phyloP scores from a whole-genome alignment of 2,888 invertebrate genomes.

The Strigamia maritima region DNA sequence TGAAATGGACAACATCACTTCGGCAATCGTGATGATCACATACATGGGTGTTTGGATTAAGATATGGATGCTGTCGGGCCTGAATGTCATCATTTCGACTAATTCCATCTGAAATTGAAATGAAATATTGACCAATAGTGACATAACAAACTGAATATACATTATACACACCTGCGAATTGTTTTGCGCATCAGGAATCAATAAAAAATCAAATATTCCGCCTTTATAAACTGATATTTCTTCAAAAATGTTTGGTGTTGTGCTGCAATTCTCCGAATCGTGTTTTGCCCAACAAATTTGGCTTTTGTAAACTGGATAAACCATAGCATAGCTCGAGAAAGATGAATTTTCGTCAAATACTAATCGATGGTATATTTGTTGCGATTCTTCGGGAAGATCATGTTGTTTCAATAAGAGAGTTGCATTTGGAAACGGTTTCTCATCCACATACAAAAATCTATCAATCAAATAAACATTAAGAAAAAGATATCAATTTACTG shows the following conservation, averaged over 20 bases:
- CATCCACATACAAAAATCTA: neutral
- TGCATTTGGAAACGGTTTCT: neutral
- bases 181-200: neutral
- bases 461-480: neutral
- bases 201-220: neutral
- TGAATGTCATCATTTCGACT: neutral
- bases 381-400: neutral
- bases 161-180: too few species aligned
- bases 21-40: slow-evolving; percentile 82
- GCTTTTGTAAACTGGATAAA: neutral
- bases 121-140: neutral
- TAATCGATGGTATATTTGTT: neutral
- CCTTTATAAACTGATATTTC: slow-evolving; percentile 6
- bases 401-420: neutral
- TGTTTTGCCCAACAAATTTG: neutral
- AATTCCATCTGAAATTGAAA: neutral
- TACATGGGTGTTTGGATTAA: slow-evolving; percentile 88
- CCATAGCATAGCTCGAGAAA: neutral
- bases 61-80: slow-evolving; percentile 71
- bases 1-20: slow-evolving; percentile 94
- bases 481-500: too few species aligned
- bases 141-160: too few species aligned
- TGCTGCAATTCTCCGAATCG: neutral
- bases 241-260: neutral
- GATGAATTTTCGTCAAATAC: neutral